Base-by-base conservation (phyloP, 2,113 vertebrate species). In the Piaya cayana region DNA sequence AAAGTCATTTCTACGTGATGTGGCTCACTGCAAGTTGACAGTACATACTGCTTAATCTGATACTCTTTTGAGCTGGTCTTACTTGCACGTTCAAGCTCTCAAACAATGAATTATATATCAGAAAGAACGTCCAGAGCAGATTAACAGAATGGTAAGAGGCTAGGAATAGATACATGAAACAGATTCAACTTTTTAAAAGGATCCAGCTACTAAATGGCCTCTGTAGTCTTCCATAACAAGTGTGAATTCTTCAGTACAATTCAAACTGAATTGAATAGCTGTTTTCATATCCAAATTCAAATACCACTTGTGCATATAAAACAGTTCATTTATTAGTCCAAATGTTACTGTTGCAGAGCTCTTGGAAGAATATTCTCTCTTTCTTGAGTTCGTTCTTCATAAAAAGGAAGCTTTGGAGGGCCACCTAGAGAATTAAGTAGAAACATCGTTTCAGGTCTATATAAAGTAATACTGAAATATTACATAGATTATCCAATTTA, bases 271-370 rank as follows among this genome's bases (percentile, higher is more conserved):
- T 94, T 94, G 91, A 94, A 94, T 95, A 95, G 92, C 90, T 97
- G 92, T 92, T 96, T 93, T 97, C 96, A 93, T 90, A 95, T 97
- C 97, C 97, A 98, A 97, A 96, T 96, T 97, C 97, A 97, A 98
- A 98, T 98, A 97, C 96, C 84, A 63, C 90, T 96, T 97, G 98
- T 95, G 96, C 95, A 96, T 96, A 97, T 97, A 95, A 96, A 97
- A 96, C 94, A 97, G 92, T 93, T 95, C 91, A 94, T 97, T 98
- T 97, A 97, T 97, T 97, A 98, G 90, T 96, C 91, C 92, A 97
- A 97, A 96, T 89, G 84, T 97, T 97, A 96, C 96, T 97, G 91
- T 84, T 90, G 95, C 95, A 97, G 94, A 84, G 95, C 94, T 96
- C 96, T 97, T 97, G 96, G 94, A 97, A 97, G 97, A 98, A 95